Base-by-base conservation (phyloP, 2,797 vertebrate genomes). In the Synanceia verrucosa region DNA sequence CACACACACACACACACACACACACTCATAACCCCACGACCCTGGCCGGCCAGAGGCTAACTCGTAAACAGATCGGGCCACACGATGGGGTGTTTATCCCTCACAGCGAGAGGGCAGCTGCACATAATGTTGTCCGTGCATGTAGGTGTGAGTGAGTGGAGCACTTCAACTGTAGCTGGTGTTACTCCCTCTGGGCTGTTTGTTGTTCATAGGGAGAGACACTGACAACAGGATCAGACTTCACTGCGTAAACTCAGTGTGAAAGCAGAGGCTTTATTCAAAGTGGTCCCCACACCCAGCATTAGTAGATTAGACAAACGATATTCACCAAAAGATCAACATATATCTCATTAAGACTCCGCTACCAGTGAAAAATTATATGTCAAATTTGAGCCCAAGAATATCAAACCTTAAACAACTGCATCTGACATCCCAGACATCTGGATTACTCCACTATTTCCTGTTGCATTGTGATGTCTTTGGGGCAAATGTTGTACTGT, bases 11-110 rank as follows among this genome's bases (percentile, higher is more conserved):
- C 59, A 61, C 34, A 55, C 18, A 78, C 13, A 48, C 14, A 71
- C 46, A 83, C 48, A 76, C 74, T 65, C 72, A 71, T 70, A 80
- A 66, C 76, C 69, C 73, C 3, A 64, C 51, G 47, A 84, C 74
- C 70, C 46, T 62, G 65, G 64, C 56, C 10, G 11, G 44, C 78
- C 65, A 79, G 73, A 81, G 79, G 59, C 62, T 60, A 74, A 81
- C 65, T 82, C 46, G 43, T 88, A 89, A 88, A 89, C 84, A 88
- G 78, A 83, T 73, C 61, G 14, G 67, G 72, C 81, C 64, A 73
- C 70, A 84, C 79, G 66, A 82, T 77, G 26, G 57, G 60, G 62
- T 86, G 87, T 90, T 89, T 85, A 88, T 87, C 58, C 83, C 77
- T 85, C 74, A 57, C 46, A 16, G 78, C 23, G 58, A 76, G 83